Evolutionary conservation across 2,888 invertebrate species (phyloP).

Genomic region (Hypomecis punctinalis): DNA sequence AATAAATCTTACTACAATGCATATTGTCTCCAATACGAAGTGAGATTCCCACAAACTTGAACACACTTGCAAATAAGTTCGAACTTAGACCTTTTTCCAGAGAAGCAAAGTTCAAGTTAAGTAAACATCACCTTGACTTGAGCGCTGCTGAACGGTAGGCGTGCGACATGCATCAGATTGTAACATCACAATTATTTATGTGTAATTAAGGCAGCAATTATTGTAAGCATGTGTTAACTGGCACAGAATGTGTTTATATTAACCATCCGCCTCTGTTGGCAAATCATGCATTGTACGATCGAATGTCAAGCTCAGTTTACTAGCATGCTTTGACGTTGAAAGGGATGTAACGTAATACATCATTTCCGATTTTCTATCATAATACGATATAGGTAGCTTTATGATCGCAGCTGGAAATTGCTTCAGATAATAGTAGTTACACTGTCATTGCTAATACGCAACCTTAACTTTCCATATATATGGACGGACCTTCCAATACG

Average conservation of each 20-base stretch:
- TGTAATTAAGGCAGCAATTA: conserved; percentile 54
- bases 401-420: not conserved
- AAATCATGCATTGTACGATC: conserved; percentile 46
- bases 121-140: conserved; percentile 55
- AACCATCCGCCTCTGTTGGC: conserved; percentile 46
- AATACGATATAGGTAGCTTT: not conserved
- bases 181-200: conserved; percentile 49
- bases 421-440: no score
- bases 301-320: conserved; percentile 45
- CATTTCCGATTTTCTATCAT: not conserved
- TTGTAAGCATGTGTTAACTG: conserved; percentile 49
- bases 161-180: conserved; percentile 51
- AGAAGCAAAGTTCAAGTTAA: conserved; percentile 27
- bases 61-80: not conserved
- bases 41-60: conserved; percentile 18
- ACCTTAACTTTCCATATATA: no score
- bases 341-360: not conserved
- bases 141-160: conserved; percentile 29
- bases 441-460: no score
- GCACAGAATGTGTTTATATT: conserved; percentile 51
- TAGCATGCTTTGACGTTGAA: conserved; percentile 4
- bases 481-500: no score
- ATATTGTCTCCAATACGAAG: conserved; percentile 6
- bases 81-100: conserved; percentile 13
- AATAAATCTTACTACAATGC: not conserved